Percentiles rank a stretch among this genome's conserved stretches.
Conservation (phyloP, 2,113 vertebrate species). For the Mirza zaza region DNA sequence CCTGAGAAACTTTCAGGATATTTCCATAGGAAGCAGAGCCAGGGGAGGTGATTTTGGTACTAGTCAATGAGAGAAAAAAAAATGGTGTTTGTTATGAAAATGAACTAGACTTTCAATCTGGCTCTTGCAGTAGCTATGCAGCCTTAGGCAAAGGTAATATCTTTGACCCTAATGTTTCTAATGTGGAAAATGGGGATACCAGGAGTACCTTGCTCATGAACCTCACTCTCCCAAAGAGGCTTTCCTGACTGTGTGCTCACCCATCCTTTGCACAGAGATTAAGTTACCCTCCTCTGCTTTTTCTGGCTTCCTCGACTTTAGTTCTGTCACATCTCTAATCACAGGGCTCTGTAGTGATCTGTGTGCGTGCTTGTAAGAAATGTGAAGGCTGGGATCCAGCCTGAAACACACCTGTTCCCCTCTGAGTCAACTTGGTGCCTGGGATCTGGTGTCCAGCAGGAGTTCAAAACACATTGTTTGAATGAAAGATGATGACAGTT, state of each 20-base stretch:
- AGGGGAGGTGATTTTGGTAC: neutral
- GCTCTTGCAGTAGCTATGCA: neutral
- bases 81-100: neutral
- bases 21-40: neutral
- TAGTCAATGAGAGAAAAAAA: neutral
- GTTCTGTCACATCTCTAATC: neutral
- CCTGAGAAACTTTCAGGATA: neutral
- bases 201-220: neutral
- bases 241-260: neutral
- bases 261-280: neutral
- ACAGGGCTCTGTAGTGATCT: neutral
- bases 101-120: neutral
- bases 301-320: neutral
- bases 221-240: neutral
- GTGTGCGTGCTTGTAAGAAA: neutral
- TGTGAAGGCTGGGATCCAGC: neutral
- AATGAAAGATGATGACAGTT: neutral
- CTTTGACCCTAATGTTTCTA: neutral
- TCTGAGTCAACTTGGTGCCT: neutral
- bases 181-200: neutral
- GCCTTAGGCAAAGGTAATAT: neutral
- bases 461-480: neutral
- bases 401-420: neutral
- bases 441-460: neutral
- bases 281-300: neutral